Conservation (phyloP, 2,888 invertebrate species). For the Catocala nupta region DNA sequence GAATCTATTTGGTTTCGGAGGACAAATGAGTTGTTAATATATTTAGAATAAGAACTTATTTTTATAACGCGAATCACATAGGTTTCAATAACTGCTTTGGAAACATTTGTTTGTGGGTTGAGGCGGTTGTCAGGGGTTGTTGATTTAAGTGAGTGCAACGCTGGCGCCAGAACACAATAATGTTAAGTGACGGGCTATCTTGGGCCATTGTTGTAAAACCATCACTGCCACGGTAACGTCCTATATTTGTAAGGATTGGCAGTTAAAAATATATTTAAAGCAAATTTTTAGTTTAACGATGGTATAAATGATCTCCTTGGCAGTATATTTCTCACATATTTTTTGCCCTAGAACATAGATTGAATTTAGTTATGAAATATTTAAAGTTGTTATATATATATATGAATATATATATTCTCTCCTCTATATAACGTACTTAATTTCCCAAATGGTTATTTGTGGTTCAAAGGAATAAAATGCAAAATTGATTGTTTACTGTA, state of each 20-base stretch:
- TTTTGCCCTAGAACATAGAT: conserved; percentile 24
- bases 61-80: neutral
- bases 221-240: conserved; percentile 49
- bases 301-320: conserved; percentile 41
- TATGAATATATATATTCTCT: neutral
- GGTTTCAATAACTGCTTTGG: conserved; percentile 21
- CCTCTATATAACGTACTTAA: conserved; percentile 40
- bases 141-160: conserved; percentile 3
- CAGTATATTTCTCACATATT: conserved; percentile 35
- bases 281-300: conserved; percentile 26
- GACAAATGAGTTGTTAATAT: neutral
- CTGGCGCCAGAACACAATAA: conserved; percentile 20
- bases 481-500: conserved; percentile 31
- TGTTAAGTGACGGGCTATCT: conserved; percentile 47
- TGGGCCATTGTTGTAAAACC: conserved; percentile 28
- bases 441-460: conserved; percentile 27
- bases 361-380: conserved; percentile 28
- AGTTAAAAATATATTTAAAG: conserved; percentile 30
- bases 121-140: conserved; percentile 1
- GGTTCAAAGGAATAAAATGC: conserved; percentile 56
- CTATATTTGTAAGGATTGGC: conserved; percentile 44
- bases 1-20: conserved; percentile 11
- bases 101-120: no score
- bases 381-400: conserved; percentile 22
- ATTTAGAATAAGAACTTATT: neutral